Percentiles rank a stretch among this genome's conserved stretches.
Conservation (phyloP, 2,888 invertebrate species). For the Drosophila eohydei region DNA sequence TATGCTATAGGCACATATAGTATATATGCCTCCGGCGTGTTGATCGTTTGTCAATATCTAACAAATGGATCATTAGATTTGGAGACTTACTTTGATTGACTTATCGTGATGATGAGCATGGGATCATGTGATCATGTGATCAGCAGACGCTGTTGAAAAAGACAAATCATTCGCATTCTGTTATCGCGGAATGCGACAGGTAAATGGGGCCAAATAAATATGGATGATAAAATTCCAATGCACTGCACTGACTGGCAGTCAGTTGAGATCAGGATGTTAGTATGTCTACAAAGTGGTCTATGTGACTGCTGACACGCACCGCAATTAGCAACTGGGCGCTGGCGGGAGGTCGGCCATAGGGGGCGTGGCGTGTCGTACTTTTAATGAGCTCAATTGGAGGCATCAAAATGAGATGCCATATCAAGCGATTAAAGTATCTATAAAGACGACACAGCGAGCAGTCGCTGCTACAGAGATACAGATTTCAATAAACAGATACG, state of each 20-base stretch:
- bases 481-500: conserved; percentile 45
- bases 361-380: conserved; percentile 1
- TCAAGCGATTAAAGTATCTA: conserved; percentile 32
- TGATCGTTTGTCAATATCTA: conserved; percentile 9
- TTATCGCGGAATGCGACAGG: conserved; percentile 14
- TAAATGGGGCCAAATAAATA: conserved; percentile 49
- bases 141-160: conserved; percentile 5
- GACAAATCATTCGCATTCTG: background rate
- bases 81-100: background rate
- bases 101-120: background rate
- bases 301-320: conserved; percentile 60
- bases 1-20: background rate
- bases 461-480: conserved; percentile 37
- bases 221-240: conserved; percentile 44
- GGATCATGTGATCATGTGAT: conserved; percentile 17
- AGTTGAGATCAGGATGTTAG: conserved; percentile 41
- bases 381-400: conserved; percentile 13
- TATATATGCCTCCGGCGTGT: background rate
- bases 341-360: too few relatives aligned
- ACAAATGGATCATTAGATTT: conserved; percentile 4
- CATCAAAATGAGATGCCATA: conserved; percentile 17
- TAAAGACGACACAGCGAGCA: conserved; percentile 20
- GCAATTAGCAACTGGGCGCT: conserved; percentile 5
- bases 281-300: conserved; percentile 43
- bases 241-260: background rate